These are phyloP conservation scores for Dryococelus australis DNA, from an alignment of 2,888 invertebrate genomes.

Conservation along the genomic window DNA sequence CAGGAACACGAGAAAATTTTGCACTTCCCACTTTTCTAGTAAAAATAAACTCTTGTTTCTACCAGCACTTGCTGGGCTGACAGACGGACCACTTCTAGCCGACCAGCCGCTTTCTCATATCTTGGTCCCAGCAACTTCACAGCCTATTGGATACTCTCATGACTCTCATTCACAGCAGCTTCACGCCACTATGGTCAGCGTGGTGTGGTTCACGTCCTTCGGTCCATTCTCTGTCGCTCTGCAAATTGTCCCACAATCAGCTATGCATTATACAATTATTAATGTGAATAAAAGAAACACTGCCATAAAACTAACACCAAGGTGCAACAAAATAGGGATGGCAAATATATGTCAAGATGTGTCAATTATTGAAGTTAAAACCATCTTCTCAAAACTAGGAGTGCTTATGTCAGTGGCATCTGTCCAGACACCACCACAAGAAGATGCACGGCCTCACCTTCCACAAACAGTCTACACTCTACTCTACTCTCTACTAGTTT, in stretches of 20 bases:
- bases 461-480: too few relatives aligned
- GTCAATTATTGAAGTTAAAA: too few relatives aligned
- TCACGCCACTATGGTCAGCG: background rate
- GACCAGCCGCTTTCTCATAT: background rate
- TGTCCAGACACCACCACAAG: too few relatives aligned
- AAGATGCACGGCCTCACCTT: too few relatives aligned
- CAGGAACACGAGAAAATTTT: constrained; percentile 16
- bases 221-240: constrained; percentile 27
- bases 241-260: background rate
- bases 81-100: background rate
- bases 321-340: too few relatives aligned
- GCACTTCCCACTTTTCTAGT: background rate
- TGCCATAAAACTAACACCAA: too few relatives aligned
- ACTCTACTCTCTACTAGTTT: too few relatives aligned
- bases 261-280: too few relatives aligned
- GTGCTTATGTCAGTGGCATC: too few relatives aligned
- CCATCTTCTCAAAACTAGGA: too few relatives aligned
- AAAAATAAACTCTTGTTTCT: background rate
- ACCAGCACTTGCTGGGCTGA: background rate
- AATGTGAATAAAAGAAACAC: too few relatives aligned
- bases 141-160: background rate
- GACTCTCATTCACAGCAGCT: background rate
- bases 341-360: too few relatives aligned
- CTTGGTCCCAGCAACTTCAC: constrained; percentile 23
- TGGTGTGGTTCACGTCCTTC: background rate